These are phyloP conservation scores for Helostoma temminkii DNA, from an alignment of 2,797 vertebrate genomes.

Conservation along the genomic window DNA sequence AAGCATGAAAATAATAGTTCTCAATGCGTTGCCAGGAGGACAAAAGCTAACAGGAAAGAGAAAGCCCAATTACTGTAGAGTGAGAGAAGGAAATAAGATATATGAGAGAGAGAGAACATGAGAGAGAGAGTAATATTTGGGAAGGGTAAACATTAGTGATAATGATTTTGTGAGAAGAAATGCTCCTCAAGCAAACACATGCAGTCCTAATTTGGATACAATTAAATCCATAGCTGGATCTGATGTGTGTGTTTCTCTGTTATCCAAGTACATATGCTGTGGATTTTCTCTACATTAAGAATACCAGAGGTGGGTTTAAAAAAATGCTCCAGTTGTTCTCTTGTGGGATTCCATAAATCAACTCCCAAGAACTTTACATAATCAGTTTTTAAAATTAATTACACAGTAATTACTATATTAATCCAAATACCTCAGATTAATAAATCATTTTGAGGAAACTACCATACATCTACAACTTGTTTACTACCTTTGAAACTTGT, in stretches of 20 bases:
- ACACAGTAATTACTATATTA: neutral
- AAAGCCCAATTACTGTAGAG: conserved; percentile 67
- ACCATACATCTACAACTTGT: neutral
- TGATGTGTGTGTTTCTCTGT: conserved; percentile 16
- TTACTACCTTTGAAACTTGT: neutral
- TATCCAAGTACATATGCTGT: neutral
- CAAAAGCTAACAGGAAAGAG: conserved; percentile 57
- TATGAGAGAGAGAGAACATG: conserved; percentile 19
- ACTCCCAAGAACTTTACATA: neutral
- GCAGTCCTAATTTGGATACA: conserved; percentile 54
- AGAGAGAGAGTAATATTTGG: conserved; percentile 45
- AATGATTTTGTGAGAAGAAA: conserved; percentile 42
- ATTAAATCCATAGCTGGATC: conserved; percentile 52
- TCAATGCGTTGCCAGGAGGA: conserved; percentile 67
- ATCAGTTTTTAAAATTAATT: neutral
- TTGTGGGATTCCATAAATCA: neutral
- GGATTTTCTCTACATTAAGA: conserved; percentile 6
- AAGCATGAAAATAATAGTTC: conserved; percentile 76
- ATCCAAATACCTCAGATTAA: neutral
- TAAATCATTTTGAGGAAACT: neutral
- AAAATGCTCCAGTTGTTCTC: neutral
- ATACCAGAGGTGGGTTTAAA: neutral
- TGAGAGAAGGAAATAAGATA: conserved; percentile 29
- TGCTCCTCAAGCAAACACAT: conserved; percentile 34
- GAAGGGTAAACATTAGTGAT: conserved; percentile 59